Evolutionary conservation across 1,140 invertebrate genomes (phyloP), one percentile per base, ranked within the genome.

Genomic region (Micrasema minimum): DNA sequence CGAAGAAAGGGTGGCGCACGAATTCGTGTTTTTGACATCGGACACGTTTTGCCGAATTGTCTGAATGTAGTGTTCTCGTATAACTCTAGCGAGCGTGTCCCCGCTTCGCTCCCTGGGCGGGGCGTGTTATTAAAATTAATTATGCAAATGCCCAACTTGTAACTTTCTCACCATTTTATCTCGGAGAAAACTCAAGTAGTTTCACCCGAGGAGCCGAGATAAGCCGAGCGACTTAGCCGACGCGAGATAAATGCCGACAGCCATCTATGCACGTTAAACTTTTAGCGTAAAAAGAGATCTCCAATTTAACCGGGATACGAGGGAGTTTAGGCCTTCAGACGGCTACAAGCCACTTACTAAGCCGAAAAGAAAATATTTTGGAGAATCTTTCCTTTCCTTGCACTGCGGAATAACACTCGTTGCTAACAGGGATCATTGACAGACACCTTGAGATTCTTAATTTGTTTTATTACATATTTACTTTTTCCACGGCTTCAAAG

Each of bases 91-190:
- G 48, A 18, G 48, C 20, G 48, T n/a, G n/a, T 26, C 22, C 50
- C n/a, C 50, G 18, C 18, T 20, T 43, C 48, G n/a, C 4, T 7
- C 20, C 51, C 10, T 6, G 35, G 57, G 57, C 57, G 38, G 57
- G 18, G 38, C 57, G 20, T 45, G 57, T 62, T 62, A 62, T 62
- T 62, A 62, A 62, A 62, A 62, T 62, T 62, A 62, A 62, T 62
- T 62, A 62, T 62, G 57, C 57, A 62, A 62, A 62, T 62, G 57
- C 37, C 23, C 57, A 45, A 43, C 38, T 23, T 45, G 57, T 62
- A 62, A 62, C 57, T 62, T 62, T 22, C 57, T 62, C 57, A 16
- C 57, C 41, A 45, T 62, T 62, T 62, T 62, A 65, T 65, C 62
- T 50, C 43, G 20, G 14, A n/a, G 20, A 43, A 16, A 16, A 16